Percentiles rank a stretch among this genome's conserved stretches.
Evolutionary conservation across 2,888 invertebrate species (phyloP).

Genomic region (Andrena fulva): DNA sequence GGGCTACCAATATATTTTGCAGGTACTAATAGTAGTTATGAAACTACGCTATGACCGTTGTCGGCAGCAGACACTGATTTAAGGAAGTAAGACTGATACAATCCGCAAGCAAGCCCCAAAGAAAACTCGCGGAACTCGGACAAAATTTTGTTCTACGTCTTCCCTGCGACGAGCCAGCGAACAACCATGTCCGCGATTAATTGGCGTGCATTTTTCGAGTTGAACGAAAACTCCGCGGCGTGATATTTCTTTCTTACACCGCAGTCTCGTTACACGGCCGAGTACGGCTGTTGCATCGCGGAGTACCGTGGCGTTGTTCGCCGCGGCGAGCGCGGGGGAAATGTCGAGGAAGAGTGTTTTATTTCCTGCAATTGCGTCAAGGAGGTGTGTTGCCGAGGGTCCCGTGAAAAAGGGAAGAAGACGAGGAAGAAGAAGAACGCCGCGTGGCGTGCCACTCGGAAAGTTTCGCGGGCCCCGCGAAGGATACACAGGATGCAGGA

Average conservation of each 20-base stretch:
- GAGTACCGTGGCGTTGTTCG: constrained; percentile 38
- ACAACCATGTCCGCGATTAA: constrained; percentile 23
- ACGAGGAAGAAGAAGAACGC: constrained; percentile 3
- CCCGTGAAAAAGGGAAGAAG: constrained; percentile 56
- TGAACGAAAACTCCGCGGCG: constrained; percentile 24
- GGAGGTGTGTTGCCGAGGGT: constrained; percentile 65
- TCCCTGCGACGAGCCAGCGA: background rate
- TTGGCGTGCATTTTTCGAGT: constrained; percentile 4
- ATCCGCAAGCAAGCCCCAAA: background rate
- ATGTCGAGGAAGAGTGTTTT: constrained; percentile 65
- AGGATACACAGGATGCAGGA: constrained; percentile 78
- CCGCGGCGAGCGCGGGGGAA: constrained; percentile 35
- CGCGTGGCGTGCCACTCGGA: constrained; percentile 62
- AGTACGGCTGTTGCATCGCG: constrained; percentile 35
- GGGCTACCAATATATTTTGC: too few relatives aligned
- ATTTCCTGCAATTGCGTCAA: constrained; percentile 72
- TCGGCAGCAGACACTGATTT: too few relatives aligned
- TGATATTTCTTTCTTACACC: constrained; percentile 40
- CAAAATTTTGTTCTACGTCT: too few relatives aligned
- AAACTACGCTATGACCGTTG: too few relatives aligned
- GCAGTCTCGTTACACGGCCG: constrained; percentile 51
- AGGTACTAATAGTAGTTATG: too few relatives aligned
- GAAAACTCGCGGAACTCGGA: background rate
- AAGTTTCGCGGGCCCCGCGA: constrained; percentile 65
- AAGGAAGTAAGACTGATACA: background rate